Evolutionary conservation across 1,140 invertebrate species (phyloP), one percentile per base, ranked within the genome.

Genomic region (Aphelinus atriplicis): DNA sequence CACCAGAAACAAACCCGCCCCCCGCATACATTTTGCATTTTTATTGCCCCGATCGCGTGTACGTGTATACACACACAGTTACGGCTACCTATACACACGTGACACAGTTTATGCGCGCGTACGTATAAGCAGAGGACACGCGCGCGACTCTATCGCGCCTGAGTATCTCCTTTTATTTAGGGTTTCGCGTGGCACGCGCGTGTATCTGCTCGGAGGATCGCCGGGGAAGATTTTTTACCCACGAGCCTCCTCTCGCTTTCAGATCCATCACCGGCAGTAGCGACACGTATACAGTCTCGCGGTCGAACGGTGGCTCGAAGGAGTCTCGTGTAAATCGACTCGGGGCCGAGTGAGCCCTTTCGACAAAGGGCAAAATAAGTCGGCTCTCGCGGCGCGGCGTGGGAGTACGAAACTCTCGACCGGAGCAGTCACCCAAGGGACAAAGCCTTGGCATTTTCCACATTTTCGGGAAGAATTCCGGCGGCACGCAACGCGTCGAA

Each of bases 11-110:
- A 26, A 26, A 26, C 26, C 77, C 64, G 67, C 61, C 71, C 68
- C 69, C 73, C 64, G 80, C 79, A 79, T 82, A 83, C 80, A 83
- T 84, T 85, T 84, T 85, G 82, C 84, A 84, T 85, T 84, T 85
- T 85, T 85, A 84, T 83, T 82, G 80, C 81, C 81, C 26, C 77
- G 73, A 73, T 78, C 78, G 50, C 67, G 67, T 62, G 51, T 53
- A 53, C 4, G 51, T 53, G 51, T 53, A 53, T 9, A 56, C 60
- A 61, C 77, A 67, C 71, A 53, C 56, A 65, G 62, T 56, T 66
- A 51, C 73, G 69, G 51, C 42, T 69, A 62, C 53, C 73, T 74
- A 68, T 71, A 71, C 71, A 62, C 78, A 74, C 51, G 68, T 61
- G 68, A 68, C 66, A 68, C 66, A 68, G n/a, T 70, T 60, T 70